Evolutionary conservation across 2,888 invertebrate genomes (phyloP).

Genomic region (Drosophila subsilvestris): DNA sequence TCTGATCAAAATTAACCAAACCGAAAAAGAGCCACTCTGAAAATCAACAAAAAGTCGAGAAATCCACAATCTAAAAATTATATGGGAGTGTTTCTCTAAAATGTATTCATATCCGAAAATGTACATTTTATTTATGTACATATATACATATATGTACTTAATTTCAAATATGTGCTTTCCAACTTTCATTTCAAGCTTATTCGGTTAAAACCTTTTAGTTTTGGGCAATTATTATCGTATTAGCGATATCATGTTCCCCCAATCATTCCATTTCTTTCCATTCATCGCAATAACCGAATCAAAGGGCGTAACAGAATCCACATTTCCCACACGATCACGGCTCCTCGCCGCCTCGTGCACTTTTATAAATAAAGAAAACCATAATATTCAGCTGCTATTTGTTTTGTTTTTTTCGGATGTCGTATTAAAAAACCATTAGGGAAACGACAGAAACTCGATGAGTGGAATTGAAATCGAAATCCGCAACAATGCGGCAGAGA

Average conservation of each 20-base stretch:
- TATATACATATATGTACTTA: neutral
- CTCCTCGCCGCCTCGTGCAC: neutral
- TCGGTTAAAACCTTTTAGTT: neutral
- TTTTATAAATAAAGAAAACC: constrained; percentile 19
- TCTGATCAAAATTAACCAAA: too few relatives aligned
- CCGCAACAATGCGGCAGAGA: constrained; percentile 33
- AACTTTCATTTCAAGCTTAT: neutral
- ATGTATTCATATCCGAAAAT: neutral
- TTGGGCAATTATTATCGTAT: neutral
- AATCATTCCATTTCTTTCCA: neutral
- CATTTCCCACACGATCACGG: constrained; percentile 29
- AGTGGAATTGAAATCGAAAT: constrained; percentile 33
- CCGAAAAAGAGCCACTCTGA: too few relatives aligned
- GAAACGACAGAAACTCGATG: constrained; percentile 24
- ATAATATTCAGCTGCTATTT: constrained; percentile 14
- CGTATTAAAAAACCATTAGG: constrained; percentile 41
- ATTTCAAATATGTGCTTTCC: neutral
- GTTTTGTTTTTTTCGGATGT: constrained; percentile 6
- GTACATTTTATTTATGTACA: too few relatives aligned
- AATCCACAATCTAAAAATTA: too few relatives aligned
- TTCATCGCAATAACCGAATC: constrained; percentile 1
- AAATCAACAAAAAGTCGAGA: neutral
- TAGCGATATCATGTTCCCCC: neutral
- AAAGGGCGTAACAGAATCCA: constrained; percentile 36
- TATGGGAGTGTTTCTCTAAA: neutral